These are phyloP conservation scores for Sminthopsis crassicaudata DNA, from an alignment of 2,113 vertebrate genomes.

Conservation along the genomic window DNA sequence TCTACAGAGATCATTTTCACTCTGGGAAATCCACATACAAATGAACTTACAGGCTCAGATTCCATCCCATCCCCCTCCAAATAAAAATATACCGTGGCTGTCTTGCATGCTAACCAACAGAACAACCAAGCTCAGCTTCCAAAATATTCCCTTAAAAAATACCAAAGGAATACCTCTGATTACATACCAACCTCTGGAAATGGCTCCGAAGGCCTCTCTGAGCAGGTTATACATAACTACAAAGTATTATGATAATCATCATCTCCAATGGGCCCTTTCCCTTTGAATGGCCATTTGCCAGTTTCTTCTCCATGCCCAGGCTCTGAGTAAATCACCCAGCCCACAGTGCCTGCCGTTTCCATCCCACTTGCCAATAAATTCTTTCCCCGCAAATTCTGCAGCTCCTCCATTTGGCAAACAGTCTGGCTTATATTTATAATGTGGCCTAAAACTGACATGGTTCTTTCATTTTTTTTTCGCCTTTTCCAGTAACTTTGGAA, in stretches of 20 bases:
- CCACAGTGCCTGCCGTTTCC: not conserved
- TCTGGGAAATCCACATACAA: not conserved
- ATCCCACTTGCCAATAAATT: not conserved
- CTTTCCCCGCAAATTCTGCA: not conserved
- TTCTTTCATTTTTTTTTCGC: not conserved
- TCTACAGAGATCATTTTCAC: not conserved
- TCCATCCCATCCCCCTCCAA: not conserved
- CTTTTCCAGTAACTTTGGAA: not conserved
- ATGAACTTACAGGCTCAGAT: not conserved
- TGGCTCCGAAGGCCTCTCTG: not conserved
- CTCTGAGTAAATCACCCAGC: not conserved
- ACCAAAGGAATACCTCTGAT: not conserved
- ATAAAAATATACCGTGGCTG: not conserved
- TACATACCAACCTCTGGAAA: not conserved
- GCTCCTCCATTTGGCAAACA: not conserved
- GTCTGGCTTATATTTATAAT: not conserved
- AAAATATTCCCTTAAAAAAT: not conserved
- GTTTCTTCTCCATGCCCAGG: not conserved
- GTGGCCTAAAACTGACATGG: not conserved
- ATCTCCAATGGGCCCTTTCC: conserved; percentile 5
- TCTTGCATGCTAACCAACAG: not conserved
- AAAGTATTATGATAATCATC: conserved; percentile 4
- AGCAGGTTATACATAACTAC: not conserved
- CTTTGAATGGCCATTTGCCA: not conserved
- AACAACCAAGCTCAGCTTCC: not conserved